Conservation (phyloP, 2,797 vertebrate genomes). For the Triplophysa yarkandensis region DNA sequence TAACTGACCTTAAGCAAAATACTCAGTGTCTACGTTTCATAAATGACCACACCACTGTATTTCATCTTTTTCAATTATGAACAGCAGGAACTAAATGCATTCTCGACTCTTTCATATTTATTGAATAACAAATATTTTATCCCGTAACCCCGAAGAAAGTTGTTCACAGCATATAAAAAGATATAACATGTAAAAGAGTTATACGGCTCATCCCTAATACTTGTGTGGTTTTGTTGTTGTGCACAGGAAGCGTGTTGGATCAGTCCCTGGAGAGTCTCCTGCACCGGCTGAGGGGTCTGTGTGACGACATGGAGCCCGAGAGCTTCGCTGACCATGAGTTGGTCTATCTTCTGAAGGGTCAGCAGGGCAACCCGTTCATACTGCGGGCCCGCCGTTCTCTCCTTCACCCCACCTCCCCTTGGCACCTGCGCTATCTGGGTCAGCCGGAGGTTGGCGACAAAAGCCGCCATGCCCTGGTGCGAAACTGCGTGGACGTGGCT, state of each 20-base stretch:
- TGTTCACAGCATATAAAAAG: no score
- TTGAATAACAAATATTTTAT: no score
- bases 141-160: no score
- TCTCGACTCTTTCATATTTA: no score
- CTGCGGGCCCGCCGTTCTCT: constrained; percentile 89
- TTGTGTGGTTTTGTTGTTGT: not conserved
- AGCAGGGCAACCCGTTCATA: constrained; percentile 96
- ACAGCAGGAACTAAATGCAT: no score
- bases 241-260: constrained; percentile 90
- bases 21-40: no score
- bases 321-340: constrained; percentile 93
- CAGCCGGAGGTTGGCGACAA: constrained; percentile 97
- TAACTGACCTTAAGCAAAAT: no score
- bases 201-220: no score
- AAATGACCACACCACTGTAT: no score
- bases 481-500: constrained; percentile 94
- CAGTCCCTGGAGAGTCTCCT: constrained; percentile 92
- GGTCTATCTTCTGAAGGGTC: constrained; percentile 95
- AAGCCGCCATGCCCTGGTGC: constrained; percentile 88
- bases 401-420: constrained; percentile 83
- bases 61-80: no score
- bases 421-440: constrained; percentile 94
- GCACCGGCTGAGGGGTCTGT: constrained; percentile 92
- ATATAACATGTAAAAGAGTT: no score
- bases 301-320: constrained; percentile 96